Conservation (phyloP, 2,797 vertebrate species). For the Crocodylus rhombifer region DNA sequence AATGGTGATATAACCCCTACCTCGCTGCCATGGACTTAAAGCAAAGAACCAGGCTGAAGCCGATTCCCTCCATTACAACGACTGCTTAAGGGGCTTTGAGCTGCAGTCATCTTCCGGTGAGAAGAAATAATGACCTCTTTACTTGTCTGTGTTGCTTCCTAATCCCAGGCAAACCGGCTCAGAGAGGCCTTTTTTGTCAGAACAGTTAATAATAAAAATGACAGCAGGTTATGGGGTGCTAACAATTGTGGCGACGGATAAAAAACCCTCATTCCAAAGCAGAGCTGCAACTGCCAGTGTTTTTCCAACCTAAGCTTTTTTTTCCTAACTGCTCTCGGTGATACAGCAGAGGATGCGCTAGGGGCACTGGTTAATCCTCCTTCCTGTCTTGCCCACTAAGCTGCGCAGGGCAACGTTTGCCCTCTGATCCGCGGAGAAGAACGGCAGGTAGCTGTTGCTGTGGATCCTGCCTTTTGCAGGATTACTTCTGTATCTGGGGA, state of each 20-base stretch:
- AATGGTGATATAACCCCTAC: constrained; percentile 66
- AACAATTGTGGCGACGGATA: background rate
- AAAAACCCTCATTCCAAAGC: background rate
- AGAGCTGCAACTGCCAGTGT: background rate
- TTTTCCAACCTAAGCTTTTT: background rate
- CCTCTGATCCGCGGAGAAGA: background rate
- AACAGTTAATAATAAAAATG: constrained; percentile 16
- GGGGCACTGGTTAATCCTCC: background rate
- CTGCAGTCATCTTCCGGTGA: constrained; percentile 5
- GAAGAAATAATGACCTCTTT: constrained; percentile 13
- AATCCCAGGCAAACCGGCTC: constrained; percentile 1
- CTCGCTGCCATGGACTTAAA: constrained; percentile 53
- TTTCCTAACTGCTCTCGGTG: background rate
- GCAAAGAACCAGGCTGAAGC: constrained; percentile 49
- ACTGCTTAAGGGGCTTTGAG: constrained; percentile 43
- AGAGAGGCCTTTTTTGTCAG: constrained; percentile 30
- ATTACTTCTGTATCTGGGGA: fast-evolving
- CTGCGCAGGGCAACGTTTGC: too few species aligned
- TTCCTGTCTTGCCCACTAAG: too few species aligned
- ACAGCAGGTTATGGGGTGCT: background rate
- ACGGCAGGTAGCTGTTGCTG: background rate
- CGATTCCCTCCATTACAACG: background rate
- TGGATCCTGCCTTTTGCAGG: background rate
- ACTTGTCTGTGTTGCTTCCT: background rate
- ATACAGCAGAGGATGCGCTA: background rate